Evolutionary conservation across 2,797 vertebrate species (phyloP).

Genomic region (Allobates femoralis): DNA sequence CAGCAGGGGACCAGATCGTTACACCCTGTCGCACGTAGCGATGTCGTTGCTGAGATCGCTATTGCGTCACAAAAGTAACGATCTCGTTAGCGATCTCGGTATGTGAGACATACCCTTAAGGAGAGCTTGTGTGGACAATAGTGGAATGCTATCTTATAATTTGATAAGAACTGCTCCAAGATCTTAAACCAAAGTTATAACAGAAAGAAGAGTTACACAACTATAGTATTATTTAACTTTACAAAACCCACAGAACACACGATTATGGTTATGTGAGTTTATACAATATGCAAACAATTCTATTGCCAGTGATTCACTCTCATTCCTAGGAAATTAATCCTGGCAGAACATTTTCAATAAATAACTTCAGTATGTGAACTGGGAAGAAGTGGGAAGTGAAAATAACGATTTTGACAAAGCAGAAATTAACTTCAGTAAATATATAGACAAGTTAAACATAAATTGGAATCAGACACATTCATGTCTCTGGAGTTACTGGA

Average conservation of each 20-base stretch:
- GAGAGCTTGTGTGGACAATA: no score
- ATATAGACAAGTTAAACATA: neutral
- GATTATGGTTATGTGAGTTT: neutral
- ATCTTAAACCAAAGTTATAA: neutral
- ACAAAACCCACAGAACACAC: neutral
- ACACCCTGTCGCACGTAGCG: no score
- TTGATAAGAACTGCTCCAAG: neutral
- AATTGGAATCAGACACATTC: neutral
- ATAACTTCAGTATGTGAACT: slow-evolving; percentile 20
- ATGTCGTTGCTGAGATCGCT: no score
- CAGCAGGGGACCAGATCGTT: no score
- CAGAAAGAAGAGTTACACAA: neutral
- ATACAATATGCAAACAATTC: neutral
- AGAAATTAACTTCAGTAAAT: neutral
- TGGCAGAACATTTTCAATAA: slow-evolving; percentile 37
- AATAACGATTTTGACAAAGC: neutral
- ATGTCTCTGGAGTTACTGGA: neutral
- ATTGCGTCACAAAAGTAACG: no score
- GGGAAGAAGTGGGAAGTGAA: no score
- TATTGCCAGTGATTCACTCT: neutral
- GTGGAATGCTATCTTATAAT: neutral
- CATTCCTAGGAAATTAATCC: slow-evolving; percentile 19
- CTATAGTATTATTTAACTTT: neutral
- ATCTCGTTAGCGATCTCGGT: no score
- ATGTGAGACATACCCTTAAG: no score